Conservation (phyloP, 2,888 invertebrate genomes). For the Ophion costatus region DNA sequence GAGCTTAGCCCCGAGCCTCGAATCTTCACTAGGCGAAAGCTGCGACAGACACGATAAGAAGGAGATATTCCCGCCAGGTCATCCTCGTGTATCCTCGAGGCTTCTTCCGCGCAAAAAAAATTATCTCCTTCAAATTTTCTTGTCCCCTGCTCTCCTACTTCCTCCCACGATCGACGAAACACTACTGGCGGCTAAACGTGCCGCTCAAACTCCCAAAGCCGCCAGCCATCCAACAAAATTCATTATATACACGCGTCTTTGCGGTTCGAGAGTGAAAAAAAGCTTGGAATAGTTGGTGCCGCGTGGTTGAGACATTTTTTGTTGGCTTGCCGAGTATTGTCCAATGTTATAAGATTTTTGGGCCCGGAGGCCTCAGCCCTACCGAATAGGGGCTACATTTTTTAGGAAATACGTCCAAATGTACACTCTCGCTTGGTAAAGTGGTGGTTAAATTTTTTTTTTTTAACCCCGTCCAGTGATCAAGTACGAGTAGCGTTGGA, state of each 20-base stretch:
- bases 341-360: too few relatives aligned
- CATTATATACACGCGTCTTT: neutral
- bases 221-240: neutral
- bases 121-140: too few relatives aligned
- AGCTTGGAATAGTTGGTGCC: neutral
- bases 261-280: neutral
- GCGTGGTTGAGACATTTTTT: too few relatives aligned
- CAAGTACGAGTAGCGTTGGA: neutral
- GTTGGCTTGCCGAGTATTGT: too few relatives aligned
- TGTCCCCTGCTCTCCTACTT: too few relatives aligned
- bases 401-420: neutral
- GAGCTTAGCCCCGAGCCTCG: constrained; percentile 58
- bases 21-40: constrained; percentile 54
- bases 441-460: neutral
- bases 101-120: neutral
- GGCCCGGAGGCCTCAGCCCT: too few relatives aligned
- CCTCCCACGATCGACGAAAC: neutral
- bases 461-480: neutral
- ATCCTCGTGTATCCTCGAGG: constrained; percentile 58
- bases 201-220: neutral
- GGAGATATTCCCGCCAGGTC: constrained; percentile 56
- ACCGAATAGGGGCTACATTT: neutral
- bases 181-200: neutral
- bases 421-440: neutral
- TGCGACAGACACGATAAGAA: constrained; percentile 37